phyloP scores from a whole-genome alignment of 1,140 invertebrate genomes.

The Calycopis cecrops region DNA sequence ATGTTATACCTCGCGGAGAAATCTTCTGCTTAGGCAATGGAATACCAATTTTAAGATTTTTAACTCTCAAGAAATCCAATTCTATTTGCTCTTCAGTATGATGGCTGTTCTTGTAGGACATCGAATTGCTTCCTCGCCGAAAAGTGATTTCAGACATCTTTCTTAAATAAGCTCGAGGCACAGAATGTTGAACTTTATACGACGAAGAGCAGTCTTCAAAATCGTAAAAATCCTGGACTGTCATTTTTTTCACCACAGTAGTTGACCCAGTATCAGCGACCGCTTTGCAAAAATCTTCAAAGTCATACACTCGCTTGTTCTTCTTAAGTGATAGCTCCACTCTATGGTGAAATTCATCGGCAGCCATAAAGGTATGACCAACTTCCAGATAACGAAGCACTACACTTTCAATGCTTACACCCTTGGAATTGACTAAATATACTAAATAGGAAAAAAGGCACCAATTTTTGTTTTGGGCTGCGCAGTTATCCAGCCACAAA shows the following conservation, averaged over 20 bases:
- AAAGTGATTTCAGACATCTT: slow-evolving; percentile 17
- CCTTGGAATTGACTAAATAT: slow-evolving; percentile 20
- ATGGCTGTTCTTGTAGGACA: slow-evolving; percentile 17
- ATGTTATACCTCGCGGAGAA: slow-evolving; percentile 12
- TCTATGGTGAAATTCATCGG: slow-evolving; percentile 41
- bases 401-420: slow-evolving; percentile 17
- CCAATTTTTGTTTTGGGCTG: slow-evolving; percentile 40
- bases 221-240: slow-evolving; percentile 18
- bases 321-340: slow-evolving; percentile 34
- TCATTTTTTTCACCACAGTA: slow-evolving; percentile 15
- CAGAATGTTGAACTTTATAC: slow-evolving; percentile 5
- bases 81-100: slow-evolving; percentile 13
- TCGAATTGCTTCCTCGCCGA: slow-evolving; percentile 14
- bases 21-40: slow-evolving; percentile 7
- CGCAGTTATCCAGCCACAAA: slow-evolving; percentile 34
- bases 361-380: slow-evolving; percentile 23
- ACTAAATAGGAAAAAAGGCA: slow-evolving; percentile 16
- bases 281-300: slow-evolving; percentile 34
- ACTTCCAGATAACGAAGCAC: slow-evolving; percentile 17
- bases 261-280: slow-evolving; percentile 1
- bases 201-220: slow-evolving; percentile 22
- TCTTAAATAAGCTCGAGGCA: slow-evolving; percentile 4
- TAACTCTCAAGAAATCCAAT: slow-evolving; percentile 17
- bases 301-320: slow-evolving; percentile 37
- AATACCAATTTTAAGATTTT: slow-evolving; percentile 18